Conservation (phyloP, 2,113 vertebrate genomes). For the Axis porcinus region DNA sequence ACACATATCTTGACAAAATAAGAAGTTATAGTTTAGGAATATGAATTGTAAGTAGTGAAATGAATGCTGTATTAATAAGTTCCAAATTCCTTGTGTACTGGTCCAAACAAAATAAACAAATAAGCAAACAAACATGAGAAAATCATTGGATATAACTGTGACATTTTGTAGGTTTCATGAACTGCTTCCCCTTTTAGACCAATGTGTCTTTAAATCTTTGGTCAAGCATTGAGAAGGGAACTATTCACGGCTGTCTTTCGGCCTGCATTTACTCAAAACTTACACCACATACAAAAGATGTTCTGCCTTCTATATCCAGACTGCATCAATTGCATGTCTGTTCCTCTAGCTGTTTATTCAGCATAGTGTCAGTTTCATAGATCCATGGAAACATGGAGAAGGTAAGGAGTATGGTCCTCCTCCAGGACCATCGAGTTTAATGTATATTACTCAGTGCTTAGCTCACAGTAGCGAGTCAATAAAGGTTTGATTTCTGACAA, state of each 20-base stretch:
- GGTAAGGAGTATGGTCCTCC: neutral
- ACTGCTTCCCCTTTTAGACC: neutral
- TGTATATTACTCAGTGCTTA: neutral
- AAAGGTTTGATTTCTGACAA: conserved; percentile 18
- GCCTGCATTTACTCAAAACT: neutral
- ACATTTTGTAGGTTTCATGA: neutral
- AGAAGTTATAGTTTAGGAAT: neutral
- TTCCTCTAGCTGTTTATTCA: neutral
- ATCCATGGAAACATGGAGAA: neutral
- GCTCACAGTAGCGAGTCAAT: neutral
- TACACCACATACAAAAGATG: neutral
- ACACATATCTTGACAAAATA: neutral
- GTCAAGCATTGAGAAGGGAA: neutral
- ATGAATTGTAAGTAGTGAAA: neutral
- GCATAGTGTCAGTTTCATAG: neutral
- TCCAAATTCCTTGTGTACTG: neutral
- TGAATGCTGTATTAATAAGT: neutral
- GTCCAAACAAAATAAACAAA: neutral
- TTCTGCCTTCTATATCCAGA: neutral
- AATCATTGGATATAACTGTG: neutral
- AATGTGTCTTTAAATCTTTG: neutral
- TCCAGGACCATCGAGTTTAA: neutral
- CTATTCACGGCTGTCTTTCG: neutral
- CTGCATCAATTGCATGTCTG: neutral
- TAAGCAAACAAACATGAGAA: neutral